phyloP scores from a whole-genome alignment of 2,797 vertebrate genomes.

The Labroides dimidiatus region DNA sequence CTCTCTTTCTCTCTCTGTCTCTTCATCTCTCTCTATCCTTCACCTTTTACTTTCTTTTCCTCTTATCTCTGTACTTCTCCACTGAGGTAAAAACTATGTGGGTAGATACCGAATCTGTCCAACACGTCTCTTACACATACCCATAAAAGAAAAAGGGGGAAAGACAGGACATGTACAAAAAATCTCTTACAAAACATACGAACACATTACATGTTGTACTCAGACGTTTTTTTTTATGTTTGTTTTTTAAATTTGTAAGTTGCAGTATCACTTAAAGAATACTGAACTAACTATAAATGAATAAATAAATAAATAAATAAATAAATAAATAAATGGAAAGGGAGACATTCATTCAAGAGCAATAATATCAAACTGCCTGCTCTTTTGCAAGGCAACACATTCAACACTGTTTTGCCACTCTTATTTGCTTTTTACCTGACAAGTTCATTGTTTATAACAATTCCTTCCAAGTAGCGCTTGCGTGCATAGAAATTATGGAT shows the following conservation, averaged over 20 bases:
- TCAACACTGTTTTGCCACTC: background rate
- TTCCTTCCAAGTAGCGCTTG: constrained; percentile 87
- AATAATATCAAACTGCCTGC: background rate
- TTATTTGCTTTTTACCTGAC: constrained; percentile 85
- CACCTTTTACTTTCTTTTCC: constrained; percentile 17
- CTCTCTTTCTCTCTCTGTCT: constrained; percentile 22
- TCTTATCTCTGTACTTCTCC: constrained; percentile 4
- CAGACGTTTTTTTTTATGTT: no score
- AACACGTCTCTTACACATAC: background rate
- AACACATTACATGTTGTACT: no score
- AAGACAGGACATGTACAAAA: no score
- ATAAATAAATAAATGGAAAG: background rate
- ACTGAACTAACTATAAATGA: no score
- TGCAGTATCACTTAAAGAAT: background rate
- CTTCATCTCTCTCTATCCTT: constrained; percentile 7
- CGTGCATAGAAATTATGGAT: constrained; percentile 91
- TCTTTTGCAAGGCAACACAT: background rate
- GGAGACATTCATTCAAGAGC: background rate
- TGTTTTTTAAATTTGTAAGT: no score
- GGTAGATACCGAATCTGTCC: constrained; percentile 4
- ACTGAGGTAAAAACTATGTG: constrained; percentile 32
- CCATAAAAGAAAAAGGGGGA: no score
- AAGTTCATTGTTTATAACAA: constrained; percentile 86
- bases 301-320: no score
- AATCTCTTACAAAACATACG: no score